Evolutionary conservation across 2,113 vertebrate species (phyloP), one percentile per base, ranked within the genome.

Genomic region (Aleadryas rufinucha): DNA sequence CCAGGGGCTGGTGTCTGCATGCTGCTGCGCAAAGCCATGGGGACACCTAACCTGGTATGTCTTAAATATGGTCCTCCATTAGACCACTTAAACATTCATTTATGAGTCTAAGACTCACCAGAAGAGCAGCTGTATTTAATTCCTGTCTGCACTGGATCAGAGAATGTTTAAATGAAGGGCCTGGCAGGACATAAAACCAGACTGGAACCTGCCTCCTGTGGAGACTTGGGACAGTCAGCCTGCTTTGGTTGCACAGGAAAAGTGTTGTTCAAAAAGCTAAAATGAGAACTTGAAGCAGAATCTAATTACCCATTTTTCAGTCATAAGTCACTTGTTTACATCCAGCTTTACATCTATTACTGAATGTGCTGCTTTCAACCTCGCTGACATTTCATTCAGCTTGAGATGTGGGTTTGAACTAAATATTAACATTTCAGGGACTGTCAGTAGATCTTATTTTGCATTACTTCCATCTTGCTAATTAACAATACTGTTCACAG

Each of bases 121-220:
- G 72, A 84, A 78, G 57, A 90, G 53, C 87, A 89, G 84, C 74
- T 90, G 84, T 41, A 56, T 84, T 84, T 84, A 93, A 92, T 90
- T 94, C 81, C 53, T 81, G 49, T 56, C 84, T 87, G 33, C 31
- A 9, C 2, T 52, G 41, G 47, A 71, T 78, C 35, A 87, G 74
- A 85, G 56, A 41, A 84, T 7, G 22, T 76, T 91, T 91, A 84
- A 91, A 66, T 42, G 77, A 59, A 84, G 77, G 61, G 33, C 33
- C 47, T 95, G 93, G 78, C 61, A 89, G 89, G 84, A 80, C 54
- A 54, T 39, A 30, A 39, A 52, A 12, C 35, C 39, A 45, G 65
- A 24, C 27, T 82, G 60, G 52, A 89, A 24, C 56, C 56, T 70
- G 27, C 69, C 80, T 93, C 42, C 56, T 12, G 27, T 6, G 28